Percentiles rank a stretch among this genome's conserved stretches.
Evolutionary conservation across 2,797 vertebrate species (phyloP).

Genomic region (Halcyon smyrnensis): DNA sequence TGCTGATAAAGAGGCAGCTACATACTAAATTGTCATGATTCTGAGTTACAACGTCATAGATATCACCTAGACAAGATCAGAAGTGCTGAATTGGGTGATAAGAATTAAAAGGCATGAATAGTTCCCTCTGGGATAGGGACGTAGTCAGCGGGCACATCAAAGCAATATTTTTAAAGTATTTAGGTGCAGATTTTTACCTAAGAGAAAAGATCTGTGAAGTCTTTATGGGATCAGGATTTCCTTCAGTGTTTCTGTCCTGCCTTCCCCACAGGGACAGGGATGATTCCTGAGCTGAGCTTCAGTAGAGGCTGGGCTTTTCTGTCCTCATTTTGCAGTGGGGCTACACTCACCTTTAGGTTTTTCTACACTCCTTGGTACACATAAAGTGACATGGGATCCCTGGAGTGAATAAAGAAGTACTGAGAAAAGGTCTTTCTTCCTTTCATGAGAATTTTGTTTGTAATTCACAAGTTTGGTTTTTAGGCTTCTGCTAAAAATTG

Average conservation of each 20-base stretch:
- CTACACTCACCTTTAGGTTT: background rate
- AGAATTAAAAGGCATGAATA: background rate
- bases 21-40: fast-evolving
- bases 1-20: background rate
- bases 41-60: background rate
- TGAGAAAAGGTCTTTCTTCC: background rate
- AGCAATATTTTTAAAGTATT: background rate
- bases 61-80: background rate
- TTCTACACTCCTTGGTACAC: background rate
- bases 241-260: background rate
- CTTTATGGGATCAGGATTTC: background rate
- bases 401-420: background rate
- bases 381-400: background rate
- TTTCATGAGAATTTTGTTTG: background rate
- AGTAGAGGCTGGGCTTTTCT: background rate
- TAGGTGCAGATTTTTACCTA: background rate
- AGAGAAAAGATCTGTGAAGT: background rate
- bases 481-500: background rate
- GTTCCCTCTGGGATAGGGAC: background rate
- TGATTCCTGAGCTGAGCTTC: background rate
- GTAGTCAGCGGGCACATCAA: background rate
- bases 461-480: background rate
- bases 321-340: background rate
- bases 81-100: background rate
- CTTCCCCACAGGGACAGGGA: background rate